Percentiles rank a stretch among this genome's conserved stretches.
Conservation (phyloP, 2,797 vertebrate genomes). For the Poecile montanus region DNA sequence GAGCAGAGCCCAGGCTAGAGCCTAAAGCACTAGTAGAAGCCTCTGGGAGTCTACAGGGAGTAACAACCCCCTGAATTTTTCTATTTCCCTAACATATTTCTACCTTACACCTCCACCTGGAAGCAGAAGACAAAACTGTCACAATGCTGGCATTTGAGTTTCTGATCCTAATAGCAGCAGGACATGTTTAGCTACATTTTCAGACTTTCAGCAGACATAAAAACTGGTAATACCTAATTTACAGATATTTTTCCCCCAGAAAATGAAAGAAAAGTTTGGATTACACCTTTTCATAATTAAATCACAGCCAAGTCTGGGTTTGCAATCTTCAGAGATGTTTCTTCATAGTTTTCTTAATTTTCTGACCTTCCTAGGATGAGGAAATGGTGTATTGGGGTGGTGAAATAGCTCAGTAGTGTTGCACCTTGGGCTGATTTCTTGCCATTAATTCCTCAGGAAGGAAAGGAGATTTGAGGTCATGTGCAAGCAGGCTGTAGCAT, state of each 20-base stretch:
- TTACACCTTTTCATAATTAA: not conserved
- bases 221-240: not conserved
- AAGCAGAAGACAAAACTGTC: not conserved
- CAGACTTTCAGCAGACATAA: not conserved
- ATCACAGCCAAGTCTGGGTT: not conserved
- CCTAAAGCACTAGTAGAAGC: not conserved
- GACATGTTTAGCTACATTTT: not conserved
- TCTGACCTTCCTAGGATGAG: not conserved
- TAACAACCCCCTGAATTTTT: not conserved
- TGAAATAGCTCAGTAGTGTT: not conserved
- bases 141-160: not conserved
- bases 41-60: not conserved
- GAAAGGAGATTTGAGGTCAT: not conserved
- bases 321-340: not conserved
- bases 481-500: not conserved
- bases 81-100: not conserved
- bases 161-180: not conserved
- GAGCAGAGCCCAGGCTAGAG: not conserved
- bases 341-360: not conserved
- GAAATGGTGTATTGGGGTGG: not conserved
- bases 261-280: not conserved
- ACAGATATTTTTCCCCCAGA: not conserved
- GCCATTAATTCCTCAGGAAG: not conserved
- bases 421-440: not conserved
- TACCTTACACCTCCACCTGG: not conserved